Conservation (phyloP, 2,113 vertebrate genomes). For the Chionomys nivalis region DNA sequence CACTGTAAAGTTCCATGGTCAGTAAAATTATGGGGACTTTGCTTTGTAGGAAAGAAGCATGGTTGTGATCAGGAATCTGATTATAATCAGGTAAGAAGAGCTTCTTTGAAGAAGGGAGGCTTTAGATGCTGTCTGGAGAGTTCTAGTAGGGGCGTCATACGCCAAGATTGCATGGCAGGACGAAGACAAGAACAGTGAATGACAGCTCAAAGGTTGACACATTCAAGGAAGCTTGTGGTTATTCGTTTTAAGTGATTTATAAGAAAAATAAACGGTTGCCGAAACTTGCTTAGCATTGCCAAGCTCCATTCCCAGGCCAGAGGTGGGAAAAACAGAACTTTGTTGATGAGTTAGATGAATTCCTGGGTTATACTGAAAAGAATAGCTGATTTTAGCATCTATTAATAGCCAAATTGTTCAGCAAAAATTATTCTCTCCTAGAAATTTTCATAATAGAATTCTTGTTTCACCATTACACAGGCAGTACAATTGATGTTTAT, state of each 20-base stretch:
- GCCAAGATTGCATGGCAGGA: background rate
- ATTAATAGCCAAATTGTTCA: background rate
- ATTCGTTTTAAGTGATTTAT: constrained; percentile 51
- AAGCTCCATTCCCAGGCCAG: background rate
- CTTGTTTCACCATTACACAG: background rate
- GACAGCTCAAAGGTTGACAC: background rate
- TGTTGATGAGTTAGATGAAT: background rate
- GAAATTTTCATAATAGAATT: background rate
- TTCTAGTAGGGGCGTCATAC: background rate
- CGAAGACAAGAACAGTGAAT: background rate
- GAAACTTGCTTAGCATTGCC: background rate
- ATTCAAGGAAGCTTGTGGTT: constrained; percentile 67
- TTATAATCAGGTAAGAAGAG: background rate
- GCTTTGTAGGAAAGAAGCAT: background rate
- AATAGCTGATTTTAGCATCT: background rate
- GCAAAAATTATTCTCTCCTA: background rate
- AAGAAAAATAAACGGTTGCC: background rate
- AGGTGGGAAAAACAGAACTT: no score
- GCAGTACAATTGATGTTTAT: background rate
- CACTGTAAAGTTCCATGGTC: background rate
- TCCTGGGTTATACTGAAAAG: background rate
- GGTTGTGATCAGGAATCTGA: background rate
- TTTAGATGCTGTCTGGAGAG: background rate
- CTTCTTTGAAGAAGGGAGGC: background rate
- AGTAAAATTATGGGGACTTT: background rate